Percentiles rank a stretch among this genome's conserved stretches.
phyloP scores from a whole-genome alignment of 2,888 invertebrate species.

The Minunthozetes semirufus region DNA sequence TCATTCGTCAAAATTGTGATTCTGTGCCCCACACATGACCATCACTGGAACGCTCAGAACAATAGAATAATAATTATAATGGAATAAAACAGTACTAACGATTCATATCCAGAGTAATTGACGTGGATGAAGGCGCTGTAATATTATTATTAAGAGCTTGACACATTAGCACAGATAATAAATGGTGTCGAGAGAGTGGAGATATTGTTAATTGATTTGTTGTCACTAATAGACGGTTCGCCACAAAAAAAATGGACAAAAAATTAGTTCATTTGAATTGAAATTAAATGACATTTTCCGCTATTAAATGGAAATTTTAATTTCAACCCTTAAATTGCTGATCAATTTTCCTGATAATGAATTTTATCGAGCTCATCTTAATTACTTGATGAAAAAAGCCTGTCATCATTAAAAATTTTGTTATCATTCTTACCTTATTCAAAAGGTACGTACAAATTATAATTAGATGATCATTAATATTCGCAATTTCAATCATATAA shows the following conservation, averaged over 20 bases:
- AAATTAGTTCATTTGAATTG: background rate
- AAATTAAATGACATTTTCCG: no score
- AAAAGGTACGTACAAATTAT: no score
- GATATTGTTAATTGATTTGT: conserved; percentile 29
- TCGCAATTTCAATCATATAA: no score
- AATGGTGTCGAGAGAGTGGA: conserved; percentile 39
- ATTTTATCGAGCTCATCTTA: no score
- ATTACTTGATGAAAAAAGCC: no score
- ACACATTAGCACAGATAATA: conserved; percentile 42
- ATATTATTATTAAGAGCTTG: conserved; percentile 43
- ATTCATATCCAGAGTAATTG: conserved; percentile 73
- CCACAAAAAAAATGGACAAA: background rate
- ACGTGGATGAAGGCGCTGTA: conserved; percentile 54
- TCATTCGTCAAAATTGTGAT: no score
- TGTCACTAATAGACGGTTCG: background rate
- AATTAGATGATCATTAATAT: no score
- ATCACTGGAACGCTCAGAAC: no score
- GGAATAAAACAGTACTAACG: conserved; percentile 56
- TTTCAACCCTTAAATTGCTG: background rate
- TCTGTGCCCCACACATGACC: no score
- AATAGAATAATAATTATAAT: no score
- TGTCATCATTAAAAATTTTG: no score
- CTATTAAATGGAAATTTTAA: background rate
- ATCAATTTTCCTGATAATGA: background rate
- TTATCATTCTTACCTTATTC: no score